A percentile compares a stretch with the other conserved stretches of the same genome.
Evolutionary conservation across 2,797 vertebrate genomes (phyloP).

Genomic region (Triplophysa yarkandensis): DNA sequence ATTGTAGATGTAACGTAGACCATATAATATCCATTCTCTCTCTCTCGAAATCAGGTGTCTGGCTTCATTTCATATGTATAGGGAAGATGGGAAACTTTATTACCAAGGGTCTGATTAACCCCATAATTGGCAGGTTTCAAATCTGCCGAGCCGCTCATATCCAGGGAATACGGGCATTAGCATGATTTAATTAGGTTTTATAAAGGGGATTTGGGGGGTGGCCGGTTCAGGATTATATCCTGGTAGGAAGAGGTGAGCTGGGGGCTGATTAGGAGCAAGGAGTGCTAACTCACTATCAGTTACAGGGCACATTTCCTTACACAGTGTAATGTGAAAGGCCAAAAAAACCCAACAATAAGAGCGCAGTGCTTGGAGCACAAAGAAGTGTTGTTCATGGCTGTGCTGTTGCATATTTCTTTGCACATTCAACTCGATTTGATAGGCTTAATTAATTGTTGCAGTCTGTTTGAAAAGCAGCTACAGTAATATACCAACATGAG

Average conservation of each 20-base stretch:
- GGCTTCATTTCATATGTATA: conserved; percentile 46
- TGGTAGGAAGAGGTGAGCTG: conserved; percentile 42
- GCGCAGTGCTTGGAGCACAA: conserved; percentile 13
- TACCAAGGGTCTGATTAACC: conserved; percentile 60
- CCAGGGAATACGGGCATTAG: conserved; percentile 60
- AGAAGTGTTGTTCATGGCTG: not conserved
- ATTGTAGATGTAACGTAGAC: conserved; percentile 1
- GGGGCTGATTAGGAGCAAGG: conserved; percentile 34
- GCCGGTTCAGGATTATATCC: conserved; percentile 30
- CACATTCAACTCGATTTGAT: not conserved
- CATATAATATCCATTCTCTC: conserved; percentile 11
- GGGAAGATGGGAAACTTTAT: conserved; percentile 47
- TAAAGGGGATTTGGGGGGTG: conserved; percentile 39
- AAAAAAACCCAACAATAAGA: conserved; percentile 22
- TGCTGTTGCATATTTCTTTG: conserved; percentile 5
- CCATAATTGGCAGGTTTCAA: conserved; percentile 55
- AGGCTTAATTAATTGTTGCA: conserved; percentile 1
- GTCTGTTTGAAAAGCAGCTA: not conserved
- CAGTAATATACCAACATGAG: conserved; percentile 10
- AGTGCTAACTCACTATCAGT: conserved; percentile 43
- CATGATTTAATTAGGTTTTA: conserved; percentile 61
- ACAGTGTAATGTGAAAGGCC: conserved; percentile 6
- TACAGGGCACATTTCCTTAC: conserved; percentile 41
- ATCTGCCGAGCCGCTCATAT: conserved; percentile 50
- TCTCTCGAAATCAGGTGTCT: conserved; percentile 25